These are phyloP conservation scores for Fregata magnificens DNA, from an alignment of 2,113 vertebrate genomes.

Conservation along the genomic window DNA sequence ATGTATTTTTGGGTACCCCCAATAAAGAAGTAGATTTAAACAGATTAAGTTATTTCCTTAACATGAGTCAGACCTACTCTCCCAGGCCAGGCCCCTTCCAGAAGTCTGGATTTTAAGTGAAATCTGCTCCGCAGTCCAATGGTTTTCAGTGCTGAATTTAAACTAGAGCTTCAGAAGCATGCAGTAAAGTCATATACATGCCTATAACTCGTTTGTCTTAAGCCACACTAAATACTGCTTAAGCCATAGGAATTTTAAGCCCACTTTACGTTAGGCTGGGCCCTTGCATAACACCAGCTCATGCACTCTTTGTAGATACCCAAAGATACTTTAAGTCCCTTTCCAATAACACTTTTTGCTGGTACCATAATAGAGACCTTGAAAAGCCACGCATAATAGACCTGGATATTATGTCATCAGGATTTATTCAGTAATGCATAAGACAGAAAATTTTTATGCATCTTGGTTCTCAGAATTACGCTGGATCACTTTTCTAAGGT, in stretches of 20 bases:
- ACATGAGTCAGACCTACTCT: not conserved
- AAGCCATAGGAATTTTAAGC: not conserved
- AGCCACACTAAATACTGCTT: not conserved
- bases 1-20: not conserved
- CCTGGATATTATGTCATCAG: not conserved
- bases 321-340: not conserved
- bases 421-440: not conserved
- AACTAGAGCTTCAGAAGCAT: not conserved
- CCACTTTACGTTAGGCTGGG: not conserved
- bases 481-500: not conserved
- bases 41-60: not conserved
- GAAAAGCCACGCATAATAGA: not conserved
- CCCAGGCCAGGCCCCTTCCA: not conserved
- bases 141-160: not conserved
- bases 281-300: not conserved
- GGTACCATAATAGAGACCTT: not conserved
- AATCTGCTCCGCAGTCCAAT: not conserved
- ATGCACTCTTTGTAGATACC: not conserved
- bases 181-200: not conserved
- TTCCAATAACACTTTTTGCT: not conserved
- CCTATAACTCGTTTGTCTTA: not conserved
- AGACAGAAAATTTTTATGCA: not conserved
- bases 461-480: not conserved
- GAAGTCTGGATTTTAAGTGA: not conserved
- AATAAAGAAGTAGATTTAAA: not conserved